Evolutionary conservation across 2,797 vertebrate species (phyloP).

Genomic region (Chaenodraco wilsoni): DNA sequence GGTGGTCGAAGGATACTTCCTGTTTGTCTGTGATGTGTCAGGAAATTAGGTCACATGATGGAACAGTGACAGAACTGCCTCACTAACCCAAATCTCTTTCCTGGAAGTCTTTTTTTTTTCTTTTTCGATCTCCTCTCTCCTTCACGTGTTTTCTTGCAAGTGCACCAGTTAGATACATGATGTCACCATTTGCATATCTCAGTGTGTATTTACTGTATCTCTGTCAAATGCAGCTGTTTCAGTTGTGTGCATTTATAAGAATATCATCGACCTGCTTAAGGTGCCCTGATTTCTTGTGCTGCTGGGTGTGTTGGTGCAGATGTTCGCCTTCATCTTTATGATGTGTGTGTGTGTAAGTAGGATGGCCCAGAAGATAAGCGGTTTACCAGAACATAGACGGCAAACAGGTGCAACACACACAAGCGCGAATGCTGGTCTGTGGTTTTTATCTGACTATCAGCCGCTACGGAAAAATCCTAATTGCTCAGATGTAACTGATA

Average conservation of each 20-base stretch:
- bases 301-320: background rate
- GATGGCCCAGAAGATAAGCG: conserved; percentile 45
- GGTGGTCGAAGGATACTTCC: conserved; percentile 70
- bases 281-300: background rate
- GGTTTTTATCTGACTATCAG: conserved; percentile 52
- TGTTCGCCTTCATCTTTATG: too few relatives aligned
- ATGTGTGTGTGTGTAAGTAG: background rate
- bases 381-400: conserved; percentile 79
- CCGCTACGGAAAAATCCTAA: conserved; percentile 12
- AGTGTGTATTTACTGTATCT: background rate
- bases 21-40: conserved; percentile 78
- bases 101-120: conserved; percentile 64
- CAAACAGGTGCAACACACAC: conserved; percentile 58
- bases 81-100: conserved; percentile 76
- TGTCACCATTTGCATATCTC: conserved; percentile 47
- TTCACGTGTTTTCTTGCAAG: conserved; percentile 47
- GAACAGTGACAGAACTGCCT: conserved; percentile 65
- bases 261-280: conserved; percentile 21
- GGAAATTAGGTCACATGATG: conserved; percentile 75
- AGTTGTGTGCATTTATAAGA: background rate
- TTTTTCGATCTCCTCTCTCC: conserved; percentile 31
- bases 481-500: background rate
- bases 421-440: conserved; percentile 49
- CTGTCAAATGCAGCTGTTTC: conserved; percentile 12
- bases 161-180: conserved; percentile 57